phyloP scores from a whole-genome alignment of 1,140 invertebrate genomes.

The Ylistrum balloti region DNA sequence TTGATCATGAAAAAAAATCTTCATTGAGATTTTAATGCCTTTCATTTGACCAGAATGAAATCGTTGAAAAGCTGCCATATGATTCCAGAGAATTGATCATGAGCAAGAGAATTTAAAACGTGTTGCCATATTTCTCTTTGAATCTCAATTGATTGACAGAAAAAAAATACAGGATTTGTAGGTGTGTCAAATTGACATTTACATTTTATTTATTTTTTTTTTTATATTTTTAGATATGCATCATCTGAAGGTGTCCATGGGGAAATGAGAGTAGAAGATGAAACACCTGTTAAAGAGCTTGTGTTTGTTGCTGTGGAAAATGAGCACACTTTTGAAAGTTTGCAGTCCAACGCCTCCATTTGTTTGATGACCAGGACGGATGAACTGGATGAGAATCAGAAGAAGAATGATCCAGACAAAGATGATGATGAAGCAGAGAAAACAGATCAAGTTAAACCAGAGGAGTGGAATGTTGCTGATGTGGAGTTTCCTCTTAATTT shows the following conservation, averaged over 20 bases:
- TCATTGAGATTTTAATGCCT: too few relatives aligned
- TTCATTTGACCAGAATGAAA: too few relatives aligned
- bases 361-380: not conserved
- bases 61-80: too few relatives aligned
- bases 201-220: not conserved
- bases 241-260: not conserved
- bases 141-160: too few relatives aligned
- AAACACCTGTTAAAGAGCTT: not conserved
- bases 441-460: not conserved
- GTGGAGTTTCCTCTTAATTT: not conserved
- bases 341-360: not conserved
- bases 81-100: too few relatives aligned
- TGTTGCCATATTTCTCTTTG: too few relatives aligned
- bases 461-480: not conserved
- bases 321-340: not conserved
- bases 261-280: not conserved
- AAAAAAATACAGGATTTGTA: too few relatives aligned
- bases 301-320: not conserved
- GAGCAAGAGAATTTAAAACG: too few relatives aligned
- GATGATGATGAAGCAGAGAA: not conserved
- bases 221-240: not conserved
- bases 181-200: too few relatives aligned
- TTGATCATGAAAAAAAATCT: too few relatives aligned
- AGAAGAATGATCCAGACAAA: not conserved
- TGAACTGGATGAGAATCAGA: not conserved